Conservation (phyloP, 2,113 vertebrate genomes). For the Ptychochromis oligacanthus region DNA sequence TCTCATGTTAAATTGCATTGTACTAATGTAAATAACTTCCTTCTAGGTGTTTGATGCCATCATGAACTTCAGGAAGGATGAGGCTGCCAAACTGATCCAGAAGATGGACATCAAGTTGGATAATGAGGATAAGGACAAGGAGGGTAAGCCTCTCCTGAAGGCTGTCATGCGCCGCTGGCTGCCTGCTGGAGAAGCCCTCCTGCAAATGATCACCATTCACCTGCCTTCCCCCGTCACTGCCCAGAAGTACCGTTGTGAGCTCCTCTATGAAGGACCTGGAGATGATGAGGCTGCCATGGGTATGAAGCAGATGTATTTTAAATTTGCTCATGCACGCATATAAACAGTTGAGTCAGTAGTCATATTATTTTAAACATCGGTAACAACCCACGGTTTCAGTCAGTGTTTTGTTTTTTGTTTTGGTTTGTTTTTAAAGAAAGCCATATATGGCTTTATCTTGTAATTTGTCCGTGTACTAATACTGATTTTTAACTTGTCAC, state of each 20-base stretch:
- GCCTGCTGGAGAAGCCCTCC: constrained; percentile 91
- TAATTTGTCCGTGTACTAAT: background rate
- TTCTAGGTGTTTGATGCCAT: constrained; percentile 91
- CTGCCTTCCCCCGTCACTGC: constrained; percentile 95
- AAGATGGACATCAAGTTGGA: constrained; percentile 95
- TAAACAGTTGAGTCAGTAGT: background rate
- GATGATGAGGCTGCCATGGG: constrained; percentile 96
- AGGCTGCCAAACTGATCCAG: constrained; percentile 87
- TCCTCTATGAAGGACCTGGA: constrained; percentile 93
- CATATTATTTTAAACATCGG: background rate
- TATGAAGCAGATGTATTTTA: constrained; percentile 52
- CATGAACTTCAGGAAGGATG: constrained; percentile 95
- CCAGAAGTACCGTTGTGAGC: constrained; percentile 95
- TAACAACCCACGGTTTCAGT: background rate
- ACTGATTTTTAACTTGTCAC: background rate
- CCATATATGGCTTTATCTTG: background rate
- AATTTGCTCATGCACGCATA: background rate
- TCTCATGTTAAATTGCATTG: background rate
- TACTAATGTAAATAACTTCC: background rate
- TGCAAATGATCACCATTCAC: constrained; percentile 99
- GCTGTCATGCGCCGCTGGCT: constrained; percentile 97
- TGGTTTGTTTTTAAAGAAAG: background rate
- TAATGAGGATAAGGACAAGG: constrained; percentile 90
- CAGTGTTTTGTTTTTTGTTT: accelerated
- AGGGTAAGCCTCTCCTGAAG: constrained; percentile 94